Base-by-base conservation (phyloP, 2,888 invertebrate species). In the Ophion ellenae region DNA sequence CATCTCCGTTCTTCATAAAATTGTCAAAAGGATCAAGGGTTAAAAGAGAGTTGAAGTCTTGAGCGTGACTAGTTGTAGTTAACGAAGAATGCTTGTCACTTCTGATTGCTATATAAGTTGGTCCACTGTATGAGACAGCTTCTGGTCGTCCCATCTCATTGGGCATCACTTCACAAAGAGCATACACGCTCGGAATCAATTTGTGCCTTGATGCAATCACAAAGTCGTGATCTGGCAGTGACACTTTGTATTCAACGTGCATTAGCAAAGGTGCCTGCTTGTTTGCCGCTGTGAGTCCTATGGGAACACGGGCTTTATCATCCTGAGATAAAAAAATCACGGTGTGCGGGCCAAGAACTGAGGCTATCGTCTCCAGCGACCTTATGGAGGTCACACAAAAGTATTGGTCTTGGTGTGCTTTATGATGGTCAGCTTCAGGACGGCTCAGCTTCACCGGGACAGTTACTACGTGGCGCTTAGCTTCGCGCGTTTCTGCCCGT, bases 221-320 rank as follows among this genome's bases (percentile, higher is more conserved):
- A 86, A 88, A 93, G 70, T 93, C 91, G 82, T 93, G 91, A 76
- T 93, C 92, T 2, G 92, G 91, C 24, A 91, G 71, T 3, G 32
- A 63, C 7, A 91, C 88, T 28, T 83, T 74, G 78, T 90, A 91
- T 28, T 91, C 90, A 32, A 91, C 59, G 64, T 91, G 90, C 91
- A 92, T 91, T 7, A 92, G 76, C 10, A 92, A 81, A 6, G 91
- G 91, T 5, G 91, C 90, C 89, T 94, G 94, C 71, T 91, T 92
- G 75, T 93, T 92, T 77, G 92, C 94, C 40, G 94, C 93, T 47
- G 93, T 89, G 24, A 94, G 66, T n/a, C 94, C 93, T 61, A 94
- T 87, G 5, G 93, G 91, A 4, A 94, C 91, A 24, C 92, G 84
- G 28, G 92, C 91, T 90, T 93, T 91, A 74, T 92, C 91, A 88